Base-by-base conservation (phyloP, 2,797 vertebrate species). In the Diplodus sargus region DNA sequence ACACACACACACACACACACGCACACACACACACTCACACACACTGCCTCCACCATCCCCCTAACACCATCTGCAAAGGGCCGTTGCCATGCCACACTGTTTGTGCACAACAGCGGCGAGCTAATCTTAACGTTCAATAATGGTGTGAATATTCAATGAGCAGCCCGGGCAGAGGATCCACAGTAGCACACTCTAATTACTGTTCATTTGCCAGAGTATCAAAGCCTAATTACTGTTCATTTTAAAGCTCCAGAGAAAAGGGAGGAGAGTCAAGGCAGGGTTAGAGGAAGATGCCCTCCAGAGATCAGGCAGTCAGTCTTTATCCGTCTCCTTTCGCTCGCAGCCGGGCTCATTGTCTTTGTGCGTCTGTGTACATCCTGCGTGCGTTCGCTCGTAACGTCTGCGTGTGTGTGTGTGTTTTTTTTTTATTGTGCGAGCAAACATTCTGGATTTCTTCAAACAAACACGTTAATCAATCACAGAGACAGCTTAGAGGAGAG, bases 131-230 rank as follows among this genome's bases (percentile, higher is more conserved):
- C 96, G 96, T 97, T 98, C 97, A 97, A 97, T 97, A 98, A 97
- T 96, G 95, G 96, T 96, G 97, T 97, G 97, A 97, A 98, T 98
- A 98, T 97, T 97, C 96, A 97, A 97, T 97, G 97, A 97, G 97
- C 95, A 93, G 95, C 94, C 94, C 94, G 95, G 96, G 95, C 96
- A 96, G 90, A 97, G 96, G 96, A 97, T 96, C 96, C 94, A 95
- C 95, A 95, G 96, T 96, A 96, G 95, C 97, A 96, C 96, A 96
- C 96, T 97, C 96, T 99, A 99, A 99, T 99, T 99, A 99, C 97
- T 98, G 97, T 98, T 99, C 97, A 99, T 99, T 99, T 99, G 97
- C 97, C 97, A 98, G 97, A 98, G 97, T 98, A 99, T 99, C 97
- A 99, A 98, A 99, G 97, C 96, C 97, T 99, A 99, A 98, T 99